Percentiles rank a stretch among this genome's conserved stretches.
phyloP scores from a whole-genome alignment of 2,888 invertebrate genomes.

The Thysanoteuthis rhombus region DNA sequence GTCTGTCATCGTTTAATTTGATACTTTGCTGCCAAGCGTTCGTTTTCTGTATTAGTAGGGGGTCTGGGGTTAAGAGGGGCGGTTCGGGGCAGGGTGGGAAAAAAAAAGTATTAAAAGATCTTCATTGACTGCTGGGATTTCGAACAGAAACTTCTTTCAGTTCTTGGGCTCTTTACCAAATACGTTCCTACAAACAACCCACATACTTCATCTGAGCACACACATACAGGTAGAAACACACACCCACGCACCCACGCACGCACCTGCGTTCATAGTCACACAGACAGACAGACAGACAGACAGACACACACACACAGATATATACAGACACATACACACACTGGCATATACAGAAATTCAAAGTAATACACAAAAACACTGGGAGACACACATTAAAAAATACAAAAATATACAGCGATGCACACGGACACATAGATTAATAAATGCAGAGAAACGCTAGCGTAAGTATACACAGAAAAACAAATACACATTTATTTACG shows the following conservation, averaged over 20 bases:
- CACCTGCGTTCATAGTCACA: too few relatives aligned
- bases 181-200: neutral
- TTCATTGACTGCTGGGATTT: neutral
- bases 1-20: constrained; percentile 12
- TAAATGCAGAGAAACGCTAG: neutral
- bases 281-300: too few relatives aligned
- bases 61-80: neutral
- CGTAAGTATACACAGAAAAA: neutral
- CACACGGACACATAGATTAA: neutral
- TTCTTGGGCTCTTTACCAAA: neutral
- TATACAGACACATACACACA: neutral
- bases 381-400: neutral
- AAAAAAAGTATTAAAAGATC: neutral
- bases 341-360: neutral
- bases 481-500: neutral
- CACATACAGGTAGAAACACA: neutral
- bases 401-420: neutral
- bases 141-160: neutral
- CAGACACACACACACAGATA: neutral
- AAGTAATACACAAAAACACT: neutral
- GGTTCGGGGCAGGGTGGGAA: too few relatives aligned
- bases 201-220: neutral
- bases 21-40: neutral
- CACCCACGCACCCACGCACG: neutral
- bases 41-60: neutral